Conservation (phyloP, 92 coral and sea anemone species). For the Micromussa lordhowensis region DNA sequence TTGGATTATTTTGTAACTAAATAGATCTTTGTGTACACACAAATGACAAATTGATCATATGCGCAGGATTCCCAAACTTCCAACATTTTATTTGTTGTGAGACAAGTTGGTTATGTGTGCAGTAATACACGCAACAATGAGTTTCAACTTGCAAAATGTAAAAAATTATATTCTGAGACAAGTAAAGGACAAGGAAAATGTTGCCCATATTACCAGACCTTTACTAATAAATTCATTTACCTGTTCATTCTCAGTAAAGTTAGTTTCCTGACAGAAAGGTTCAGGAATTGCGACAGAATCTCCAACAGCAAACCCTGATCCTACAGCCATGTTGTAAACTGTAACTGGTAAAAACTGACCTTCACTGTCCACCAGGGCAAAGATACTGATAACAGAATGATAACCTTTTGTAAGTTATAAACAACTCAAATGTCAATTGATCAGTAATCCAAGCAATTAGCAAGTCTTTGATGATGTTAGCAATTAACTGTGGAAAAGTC, state of each 20-base stretch:
- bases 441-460: neutral
- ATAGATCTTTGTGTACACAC: no score
- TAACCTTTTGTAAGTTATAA: neutral
- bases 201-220: no score
- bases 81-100: no score
- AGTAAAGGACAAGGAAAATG: no score
- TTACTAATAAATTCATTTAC: slow-evolving; percentile 32
- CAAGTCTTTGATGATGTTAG: neutral
- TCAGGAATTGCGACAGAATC: slow-evolving; percentile 96
- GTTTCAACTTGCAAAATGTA: no score
- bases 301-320: slow-evolving; percentile 90
- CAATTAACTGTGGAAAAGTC: no score
- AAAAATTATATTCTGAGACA: no score
- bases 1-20: no score
- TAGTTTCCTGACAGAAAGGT: slow-evolving; percentile 92
- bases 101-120: no score
- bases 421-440: neutral
- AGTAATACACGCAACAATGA: no score
- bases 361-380: slow-evolving; percentile 83
- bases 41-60: no score
- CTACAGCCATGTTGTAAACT: slow-evolving; percentile 88
- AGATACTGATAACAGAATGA: slow-evolving; percentile 75
- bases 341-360: slow-evolving; percentile 90
- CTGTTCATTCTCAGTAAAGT: slow-evolving; percentile 78
- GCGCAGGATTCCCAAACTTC: no score